A percentile compares a stretch with the other conserved stretches of the same genome.
Evolutionary conservation across 2,888 invertebrate genomes (phyloP).

Genomic region (Cheilosia vernalis): DNA sequence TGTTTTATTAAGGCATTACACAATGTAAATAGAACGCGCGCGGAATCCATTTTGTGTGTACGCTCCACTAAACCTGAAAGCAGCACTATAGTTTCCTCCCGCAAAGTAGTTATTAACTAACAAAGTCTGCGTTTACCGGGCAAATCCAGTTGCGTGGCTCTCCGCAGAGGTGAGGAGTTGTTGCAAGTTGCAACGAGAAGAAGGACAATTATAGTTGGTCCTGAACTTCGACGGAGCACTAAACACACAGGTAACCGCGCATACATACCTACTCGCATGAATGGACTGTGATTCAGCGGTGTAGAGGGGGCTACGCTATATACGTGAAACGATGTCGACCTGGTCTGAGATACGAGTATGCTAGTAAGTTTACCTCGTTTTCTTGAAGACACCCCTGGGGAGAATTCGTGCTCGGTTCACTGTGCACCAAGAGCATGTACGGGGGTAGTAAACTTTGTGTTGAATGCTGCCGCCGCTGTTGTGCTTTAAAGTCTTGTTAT

Average conservation of each 20-base stretch:
- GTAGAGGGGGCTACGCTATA: slow-evolving; percentile 2
- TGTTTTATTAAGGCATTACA: slow-evolving; percentile 61
- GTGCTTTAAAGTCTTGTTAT: slow-evolving; percentile 23
- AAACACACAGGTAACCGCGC: slow-evolving; percentile 27
- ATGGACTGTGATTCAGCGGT: slow-evolving; percentile 26
- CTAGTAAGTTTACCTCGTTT: slow-evolving; percentile 55
- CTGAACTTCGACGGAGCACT: slow-evolving; percentile 67
- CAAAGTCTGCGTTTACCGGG: slow-evolving; percentile 53
- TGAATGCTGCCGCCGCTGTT: slow-evolving; percentile 14
- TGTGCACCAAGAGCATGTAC: slow-evolving; percentile 44
- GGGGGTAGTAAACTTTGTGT: slow-evolving; percentile 22
- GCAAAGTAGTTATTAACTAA: slow-evolving; percentile 55
- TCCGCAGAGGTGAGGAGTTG: slow-evolving; percentile 5
- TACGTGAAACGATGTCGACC: slow-evolving; percentile 24
- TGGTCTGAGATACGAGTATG: slow-evolving; percentile 53
- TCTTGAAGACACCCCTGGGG: slow-evolving; percentile 61
- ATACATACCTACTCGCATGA: slow-evolving; percentile 7
- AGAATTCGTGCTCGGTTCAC: slow-evolving; percentile 55
- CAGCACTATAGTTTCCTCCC: slow-evolving; percentile 14
- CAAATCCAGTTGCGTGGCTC: slow-evolving; percentile 48
- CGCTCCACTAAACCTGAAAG: slow-evolving; percentile 45
- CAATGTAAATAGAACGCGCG: slow-evolving; percentile 58
- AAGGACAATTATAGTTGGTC: slow-evolving; percentile 68
- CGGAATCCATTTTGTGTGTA: slow-evolving; percentile 55
- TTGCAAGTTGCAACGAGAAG: slow-evolving; percentile 43